phyloP scores from a whole-genome alignment of 1,140 invertebrate species.

The Aphaenogaster floridana region DNA sequence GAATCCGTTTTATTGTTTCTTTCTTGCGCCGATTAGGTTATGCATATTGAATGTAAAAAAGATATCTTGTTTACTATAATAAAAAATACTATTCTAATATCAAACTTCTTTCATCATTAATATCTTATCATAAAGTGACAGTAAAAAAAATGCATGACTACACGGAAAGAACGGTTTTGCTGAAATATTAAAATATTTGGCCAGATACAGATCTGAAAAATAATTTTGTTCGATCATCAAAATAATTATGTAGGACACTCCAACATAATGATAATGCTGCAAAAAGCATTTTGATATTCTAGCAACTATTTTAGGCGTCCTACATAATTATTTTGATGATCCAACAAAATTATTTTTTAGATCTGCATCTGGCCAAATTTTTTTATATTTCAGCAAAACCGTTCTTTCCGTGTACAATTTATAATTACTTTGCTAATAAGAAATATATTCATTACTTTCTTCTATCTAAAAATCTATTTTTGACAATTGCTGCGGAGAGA shows the following conservation, averaged over 20 bases:
- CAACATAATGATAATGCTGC: too few relatives aligned
- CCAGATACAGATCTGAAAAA: too few relatives aligned
- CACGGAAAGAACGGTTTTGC: too few relatives aligned
- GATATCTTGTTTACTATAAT: neutral
- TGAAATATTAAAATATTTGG: too few relatives aligned
- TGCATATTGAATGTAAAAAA: neutral
- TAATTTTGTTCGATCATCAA: too few relatives aligned
- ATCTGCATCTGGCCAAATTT: too few relatives aligned
- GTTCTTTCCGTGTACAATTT: neutral
- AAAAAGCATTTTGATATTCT: too few relatives aligned
- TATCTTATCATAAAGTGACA: neutral
- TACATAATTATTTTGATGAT: too few relatives aligned
- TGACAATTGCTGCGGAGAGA: neutral
- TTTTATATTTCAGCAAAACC: too few relatives aligned
- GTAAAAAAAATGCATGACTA: neutral
- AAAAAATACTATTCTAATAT: neutral
- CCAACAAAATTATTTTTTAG: too few relatives aligned
- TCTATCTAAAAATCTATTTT: constrained; percentile 10
- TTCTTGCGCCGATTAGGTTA: neutral
- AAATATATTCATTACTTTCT: neutral
- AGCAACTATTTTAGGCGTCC: too few relatives aligned
- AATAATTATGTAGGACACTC: too few relatives aligned
- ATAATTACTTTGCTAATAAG: neutral
- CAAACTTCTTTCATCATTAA: neutral
- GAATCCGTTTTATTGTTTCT: neutral